Conservation (phyloP, 2,888 invertebrate species). For the Neuroscelio doddi region DNA sequence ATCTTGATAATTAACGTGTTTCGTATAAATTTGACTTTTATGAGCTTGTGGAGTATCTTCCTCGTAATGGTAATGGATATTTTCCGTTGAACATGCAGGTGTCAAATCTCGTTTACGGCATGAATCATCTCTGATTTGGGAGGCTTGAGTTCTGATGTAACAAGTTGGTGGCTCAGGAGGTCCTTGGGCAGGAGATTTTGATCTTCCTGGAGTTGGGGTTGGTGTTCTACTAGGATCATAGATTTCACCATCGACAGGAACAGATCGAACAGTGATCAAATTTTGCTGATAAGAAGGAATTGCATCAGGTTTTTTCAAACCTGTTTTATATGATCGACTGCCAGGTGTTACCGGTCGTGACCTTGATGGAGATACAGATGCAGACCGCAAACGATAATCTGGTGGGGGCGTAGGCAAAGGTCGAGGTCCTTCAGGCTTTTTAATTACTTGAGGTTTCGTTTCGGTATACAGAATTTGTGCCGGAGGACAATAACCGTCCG, state of each 20-base stretch:
- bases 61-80: slow-evolving; percentile 64
- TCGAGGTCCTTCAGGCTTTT: slow-evolving; percentile 55
- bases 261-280: slow-evolving; percentile 76
- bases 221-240: slow-evolving; percentile 66
- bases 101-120: slow-evolving; percentile 54
- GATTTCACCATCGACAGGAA: slow-evolving; percentile 58
- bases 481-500: slow-evolving; percentile 60
- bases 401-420: slow-evolving; percentile 68
- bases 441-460: slow-evolving; percentile 33
- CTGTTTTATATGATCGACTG: slow-evolving; percentile 57
- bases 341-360: slow-evolving; percentile 79
- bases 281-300: slow-evolving; percentile 87
- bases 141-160: slow-evolving; percentile 77
- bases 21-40: slow-evolving; percentile 53
- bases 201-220: slow-evolving; percentile 70
- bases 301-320: slow-evolving; percentile 81
- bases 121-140: slow-evolving; percentile 75
- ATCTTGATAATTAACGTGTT: slow-evolving; percentile 69
- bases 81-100: slow-evolving; percentile 70
- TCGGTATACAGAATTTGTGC: slow-evolving; percentile 65
- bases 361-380: slow-evolving; percentile 74
- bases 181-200: slow-evolving; percentile 81
- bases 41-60: slow-evolving; percentile 68
- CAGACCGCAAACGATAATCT: slow-evolving; percentile 63
- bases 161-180: slow-evolving; percentile 74